Base-by-base conservation (phyloP, 2,113 vertebrate species). In the Rhombomys opimus region DNA sequence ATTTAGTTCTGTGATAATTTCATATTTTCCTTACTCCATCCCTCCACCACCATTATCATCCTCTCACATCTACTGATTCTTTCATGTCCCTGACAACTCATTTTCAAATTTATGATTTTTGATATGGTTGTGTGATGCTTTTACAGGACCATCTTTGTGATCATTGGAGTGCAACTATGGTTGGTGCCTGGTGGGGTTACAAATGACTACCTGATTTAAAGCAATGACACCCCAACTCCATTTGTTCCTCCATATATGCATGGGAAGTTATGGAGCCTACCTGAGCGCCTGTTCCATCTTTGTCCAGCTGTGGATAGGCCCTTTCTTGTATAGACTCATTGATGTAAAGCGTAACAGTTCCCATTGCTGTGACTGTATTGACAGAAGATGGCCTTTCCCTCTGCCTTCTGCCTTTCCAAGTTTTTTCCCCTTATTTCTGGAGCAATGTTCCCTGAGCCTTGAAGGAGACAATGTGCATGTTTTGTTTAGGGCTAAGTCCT, bases 121-220 rank as follows among this genome's bases (percentile, higher is more conserved):
- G 27, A 22, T 7, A 20, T 32, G 9, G 17, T 67, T 22, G 17
- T 67, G 17, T 50, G 38, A 32, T 11, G 4, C 61, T 20, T 7
- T 5, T 32, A 50, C 2, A 32, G 25, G 38, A 15, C 61, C 8
- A 65, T 65, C 5, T 46, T 46, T 65, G n/a, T 65, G 25, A 46
- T 4, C 61, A 20, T 12, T 67, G 25, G 13, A 17, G 3, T 46
- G 9, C n/a, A 6, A 20, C 8, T 32, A 46, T 0, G 0, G 67
- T 15, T 86, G 23, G 0, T 11, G 2, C 61, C 27, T 50, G 38
- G 2, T 67, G 25, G 38, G 2, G 61, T 86, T 30, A 86, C 27
- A 12, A 67, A 32, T 22, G 38, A 38, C 61, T 20, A 20, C 27
- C 20, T 2, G 32, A 32, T 50, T 32, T 50, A 20, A 67, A 9